These are phyloP conservation scores for Echinops telfairi DNA, from an alignment of 2,113 vertebrate species.

Conservation along the genomic window DNA sequence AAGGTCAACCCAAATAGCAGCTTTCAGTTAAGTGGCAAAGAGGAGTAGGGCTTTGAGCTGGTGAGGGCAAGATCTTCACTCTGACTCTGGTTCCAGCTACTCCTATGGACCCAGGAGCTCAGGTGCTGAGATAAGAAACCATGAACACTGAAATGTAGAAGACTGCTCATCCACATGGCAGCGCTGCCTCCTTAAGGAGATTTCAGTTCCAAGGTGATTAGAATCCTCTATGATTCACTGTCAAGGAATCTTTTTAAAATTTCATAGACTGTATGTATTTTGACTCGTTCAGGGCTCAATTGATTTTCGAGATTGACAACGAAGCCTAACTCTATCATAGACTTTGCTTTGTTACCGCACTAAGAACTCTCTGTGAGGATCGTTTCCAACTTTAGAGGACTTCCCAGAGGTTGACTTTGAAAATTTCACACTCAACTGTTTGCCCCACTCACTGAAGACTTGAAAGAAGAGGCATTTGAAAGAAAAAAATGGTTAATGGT, in stretches of 20 bases:
- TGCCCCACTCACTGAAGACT: conserved; percentile 2
- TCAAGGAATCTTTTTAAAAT: neutral
- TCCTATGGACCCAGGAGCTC: neutral
- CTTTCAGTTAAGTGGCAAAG: neutral
- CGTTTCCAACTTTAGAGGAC: neutral
- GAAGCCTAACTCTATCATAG: neutral
- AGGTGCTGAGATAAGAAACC: neutral
- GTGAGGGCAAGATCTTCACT: no score
- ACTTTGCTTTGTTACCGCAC: neutral
- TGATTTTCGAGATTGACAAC: neutral
- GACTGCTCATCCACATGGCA: fast-evolving
- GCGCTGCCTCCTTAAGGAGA: neutral
- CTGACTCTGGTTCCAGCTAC: neutral
- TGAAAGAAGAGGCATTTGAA: conserved; percentile 49
- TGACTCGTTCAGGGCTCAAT: neutral
- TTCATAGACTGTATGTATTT: neutral
- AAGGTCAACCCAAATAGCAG: neutral
- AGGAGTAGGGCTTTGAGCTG: no score
- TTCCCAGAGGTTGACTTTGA: conserved; percentile 57
- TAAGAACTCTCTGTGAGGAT: neutral
- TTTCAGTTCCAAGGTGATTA: neutral
- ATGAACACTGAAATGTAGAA: neutral
- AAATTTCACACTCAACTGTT: conserved; percentile 50
- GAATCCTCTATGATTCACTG: neutral
- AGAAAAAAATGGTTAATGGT: neutral